phyloP scores from a whole-genome alignment of 2,113 vertebrate species.

The Myiagra hebetior region DNA sequence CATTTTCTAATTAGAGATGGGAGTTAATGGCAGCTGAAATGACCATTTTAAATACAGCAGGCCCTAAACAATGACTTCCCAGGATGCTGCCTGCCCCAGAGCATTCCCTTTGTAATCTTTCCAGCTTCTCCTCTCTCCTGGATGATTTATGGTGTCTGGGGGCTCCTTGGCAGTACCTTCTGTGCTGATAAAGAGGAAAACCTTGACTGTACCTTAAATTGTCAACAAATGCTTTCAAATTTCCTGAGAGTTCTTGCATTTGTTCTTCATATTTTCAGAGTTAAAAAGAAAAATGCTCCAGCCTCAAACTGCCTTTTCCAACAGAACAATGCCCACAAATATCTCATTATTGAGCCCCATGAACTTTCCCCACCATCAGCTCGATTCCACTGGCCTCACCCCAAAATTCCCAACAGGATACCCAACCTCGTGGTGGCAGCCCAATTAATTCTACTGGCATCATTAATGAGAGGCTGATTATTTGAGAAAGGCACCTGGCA shows the following conservation, averaged over 20 bases:
- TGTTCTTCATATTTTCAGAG: not conserved
- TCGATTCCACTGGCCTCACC: not conserved
- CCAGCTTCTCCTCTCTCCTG: not conserved
- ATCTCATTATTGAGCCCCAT: not conserved
- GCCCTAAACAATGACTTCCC: not conserved
- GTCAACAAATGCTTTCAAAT: not conserved
- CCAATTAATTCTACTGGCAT: conserved; percentile 5
- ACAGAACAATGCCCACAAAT: not conserved
- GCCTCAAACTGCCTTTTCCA: not conserved
- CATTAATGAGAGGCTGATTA: not conserved
- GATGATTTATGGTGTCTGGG: conserved; percentile 2
- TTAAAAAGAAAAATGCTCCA: not conserved
- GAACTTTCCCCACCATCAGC: not conserved
- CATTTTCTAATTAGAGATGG: conserved; percentile 21
- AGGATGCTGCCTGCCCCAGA: not conserved
- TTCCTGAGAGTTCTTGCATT: not conserved
- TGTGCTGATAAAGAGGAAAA: conserved; percentile 4
- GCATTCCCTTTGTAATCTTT: not conserved
- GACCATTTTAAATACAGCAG: not conserved
- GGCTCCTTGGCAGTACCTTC: not conserved
- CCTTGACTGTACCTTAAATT: not conserved
- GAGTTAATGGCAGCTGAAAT: not conserved
- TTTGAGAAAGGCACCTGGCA: not conserved
- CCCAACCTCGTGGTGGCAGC: not conserved
- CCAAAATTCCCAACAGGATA: not conserved